Percentiles rank a stretch among this genome's conserved stretches.
Conservation (phyloP, 2,888 invertebrate species). For the Falcaria lacertinaria region DNA sequence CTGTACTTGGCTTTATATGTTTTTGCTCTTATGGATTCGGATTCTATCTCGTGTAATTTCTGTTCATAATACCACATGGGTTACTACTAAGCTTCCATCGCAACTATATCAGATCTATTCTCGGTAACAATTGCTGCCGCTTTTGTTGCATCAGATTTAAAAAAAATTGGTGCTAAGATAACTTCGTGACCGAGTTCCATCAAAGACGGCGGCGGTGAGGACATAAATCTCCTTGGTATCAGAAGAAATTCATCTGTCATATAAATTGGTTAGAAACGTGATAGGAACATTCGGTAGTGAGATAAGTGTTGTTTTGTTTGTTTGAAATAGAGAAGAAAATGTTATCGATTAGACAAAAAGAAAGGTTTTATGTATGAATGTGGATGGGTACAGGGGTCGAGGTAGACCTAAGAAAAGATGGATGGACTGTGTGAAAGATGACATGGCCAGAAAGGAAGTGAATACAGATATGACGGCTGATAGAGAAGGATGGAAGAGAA, state of each 20-base stretch:
- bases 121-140: slow-evolving; percentile 47
- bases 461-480: too few species aligned
- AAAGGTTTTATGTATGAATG: too few species aligned
- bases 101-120: slow-evolving; percentile 53
- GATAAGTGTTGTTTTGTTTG: slow-evolving; percentile 22
- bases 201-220: slow-evolving; percentile 40
- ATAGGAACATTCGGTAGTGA: slow-evolving; percentile 14
- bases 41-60: too few species aligned
- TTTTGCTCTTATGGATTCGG: too few species aligned
- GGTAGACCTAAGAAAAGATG: too few species aligned
- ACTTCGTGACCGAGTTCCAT: slow-evolving; percentile 57
- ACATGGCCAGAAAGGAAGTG: too few species aligned
- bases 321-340: slow-evolving; percentile 7
- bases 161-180: slow-evolving; percentile 44
- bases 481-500: too few species aligned
- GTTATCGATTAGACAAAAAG: background rate
- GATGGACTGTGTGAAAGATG: too few species aligned
- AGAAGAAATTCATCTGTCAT: slow-evolving; percentile 30
- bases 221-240: slow-evolving; percentile 57
- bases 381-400: too few species aligned
- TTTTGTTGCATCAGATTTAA: slow-evolving; percentile 31
- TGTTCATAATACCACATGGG: too few species aligned
- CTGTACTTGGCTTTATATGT: too few species aligned
- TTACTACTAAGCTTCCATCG: slow-evolving; percentile 2
- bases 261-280: slow-evolving; percentile 28